Conservation (phyloP, 1,140 invertebrate species). For the Bombus haemorrhoidalis region DNA sequence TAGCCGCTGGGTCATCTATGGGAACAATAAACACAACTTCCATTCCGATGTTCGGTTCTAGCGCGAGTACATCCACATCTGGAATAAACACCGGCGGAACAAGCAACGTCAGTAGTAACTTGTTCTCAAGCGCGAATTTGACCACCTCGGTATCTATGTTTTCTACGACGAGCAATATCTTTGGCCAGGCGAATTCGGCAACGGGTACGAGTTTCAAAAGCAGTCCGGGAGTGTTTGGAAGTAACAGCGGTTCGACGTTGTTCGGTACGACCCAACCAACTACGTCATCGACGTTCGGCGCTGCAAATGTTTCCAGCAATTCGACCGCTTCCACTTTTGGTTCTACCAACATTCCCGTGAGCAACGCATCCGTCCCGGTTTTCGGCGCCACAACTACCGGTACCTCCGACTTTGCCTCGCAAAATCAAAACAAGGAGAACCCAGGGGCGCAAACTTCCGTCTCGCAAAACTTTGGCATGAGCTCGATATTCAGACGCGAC, state of each 20-base stretch:
- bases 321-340: slow-evolving; percentile 14
- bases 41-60: slow-evolving; percentile 13
- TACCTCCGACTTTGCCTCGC: slow-evolving; percentile 45
- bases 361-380: slow-evolving; percentile 5
- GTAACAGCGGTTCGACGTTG: neutral
- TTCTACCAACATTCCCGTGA: neutral
- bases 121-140: slow-evolving; percentile 27
- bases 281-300: slow-evolving; percentile 34
- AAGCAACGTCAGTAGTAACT: neutral
- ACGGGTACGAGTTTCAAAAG: slow-evolving; percentile 23
- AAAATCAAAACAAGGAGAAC: neutral
- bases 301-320: slow-evolving; percentile 14
- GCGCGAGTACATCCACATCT: neutral
- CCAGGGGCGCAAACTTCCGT: slow-evolving; percentile 1
- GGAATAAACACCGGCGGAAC: neutral
- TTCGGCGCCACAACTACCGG: slow-evolving; percentile 42
- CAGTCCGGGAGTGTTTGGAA: slow-evolving; percentile 24
- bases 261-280: slow-evolving; percentile 38
- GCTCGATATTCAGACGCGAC: slow-evolving; percentile 21
- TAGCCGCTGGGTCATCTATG: neutral
- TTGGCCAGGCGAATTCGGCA: neutral
- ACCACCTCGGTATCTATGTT: slow-evolving; percentile 21
- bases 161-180: slow-evolving; percentile 13
- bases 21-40: neutral
- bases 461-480: slow-evolving; percentile 46